A percentile compares a stretch with the other conserved stretches of the same genome.
Conservation (phyloP, 1,140 invertebrate species). For the Zaprionus kolodkinae region DNA sequence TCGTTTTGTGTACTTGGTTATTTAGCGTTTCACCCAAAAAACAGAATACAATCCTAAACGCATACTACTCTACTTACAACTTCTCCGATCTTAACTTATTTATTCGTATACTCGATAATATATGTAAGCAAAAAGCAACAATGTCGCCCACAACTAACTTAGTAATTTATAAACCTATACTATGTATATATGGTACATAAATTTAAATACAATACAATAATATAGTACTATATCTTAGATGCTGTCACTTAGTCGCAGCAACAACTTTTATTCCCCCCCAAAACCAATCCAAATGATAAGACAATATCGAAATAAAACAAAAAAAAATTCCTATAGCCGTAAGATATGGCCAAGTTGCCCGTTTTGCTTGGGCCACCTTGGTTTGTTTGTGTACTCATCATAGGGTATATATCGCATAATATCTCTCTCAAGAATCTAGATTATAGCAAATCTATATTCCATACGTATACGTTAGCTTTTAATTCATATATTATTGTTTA, state of each 20-base stretch:
- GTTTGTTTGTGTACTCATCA: constrained; percentile 29
- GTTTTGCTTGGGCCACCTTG: constrained; percentile 11
- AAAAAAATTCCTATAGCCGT: constrained; percentile 51
- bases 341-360: constrained; percentile 44
- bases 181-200: constrained; percentile 17
- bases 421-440: constrained; percentile 17
- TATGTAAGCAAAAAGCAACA: constrained; percentile 46
- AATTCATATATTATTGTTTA: background rate
- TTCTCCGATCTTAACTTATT: constrained; percentile 44
- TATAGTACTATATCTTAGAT: constrained; percentile 31
- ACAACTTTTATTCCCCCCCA: constrained; percentile 16
- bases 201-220: background rate
- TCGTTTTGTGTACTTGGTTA: constrained; percentile 68
- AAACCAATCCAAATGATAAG: constrained; percentile 16
- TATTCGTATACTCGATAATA: constrained; percentile 5
- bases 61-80: constrained; percentile 54
- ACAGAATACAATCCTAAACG: constrained; percentile 41
- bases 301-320: constrained; percentile 34
- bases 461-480: constrained; percentile 50
- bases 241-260: constrained; percentile 35
- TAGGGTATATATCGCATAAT: constrained; percentile 20
- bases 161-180: constrained; percentile 18
- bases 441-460: constrained; percentile 40
- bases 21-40: constrained; percentile 69
- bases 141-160: constrained; percentile 18